phyloP scores from a whole-genome alignment of 2,113 vertebrate species.

The Pelusios castaneus region DNA sequence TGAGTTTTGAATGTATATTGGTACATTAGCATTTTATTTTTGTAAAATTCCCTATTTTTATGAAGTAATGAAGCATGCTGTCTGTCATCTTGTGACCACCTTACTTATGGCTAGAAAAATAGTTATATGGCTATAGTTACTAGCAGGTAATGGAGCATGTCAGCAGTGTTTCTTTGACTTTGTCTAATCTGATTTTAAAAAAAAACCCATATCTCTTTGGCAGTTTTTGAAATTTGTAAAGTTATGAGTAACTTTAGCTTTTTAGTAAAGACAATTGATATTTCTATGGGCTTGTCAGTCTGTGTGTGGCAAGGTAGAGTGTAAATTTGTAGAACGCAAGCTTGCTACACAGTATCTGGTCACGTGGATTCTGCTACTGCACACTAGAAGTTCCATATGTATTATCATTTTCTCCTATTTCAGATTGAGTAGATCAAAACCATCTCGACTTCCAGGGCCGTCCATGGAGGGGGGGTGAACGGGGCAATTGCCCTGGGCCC shows the following conservation, averaged over 20 bases:
- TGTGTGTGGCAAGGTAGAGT: neutral
- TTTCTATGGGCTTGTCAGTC: neutral
- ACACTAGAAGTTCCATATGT: too few species aligned
- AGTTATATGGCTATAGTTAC: neutral
- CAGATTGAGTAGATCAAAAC: too few species aligned
- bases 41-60: conserved; percentile 1
- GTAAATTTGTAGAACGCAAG: neutral
- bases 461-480: too few species aligned
- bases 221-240: neutral
- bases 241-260: neutral
- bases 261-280: neutral
- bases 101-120: neutral
- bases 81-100: neutral
- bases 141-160: neutral
- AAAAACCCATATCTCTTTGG: neutral
- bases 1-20: conserved; percentile 29
- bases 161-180: neutral
- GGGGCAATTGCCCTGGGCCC: too few species aligned
- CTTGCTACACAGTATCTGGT: neutral
- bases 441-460: too few species aligned
- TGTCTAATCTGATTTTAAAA: neutral
- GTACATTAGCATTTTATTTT: neutral
- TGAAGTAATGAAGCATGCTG: conserved; percentile 30
- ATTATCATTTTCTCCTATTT: too few species aligned
- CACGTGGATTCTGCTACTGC: too few species aligned